phyloP scores from a whole-genome alignment of 1,140 invertebrate genomes.

The Helicorthomorpha holstii region DNA sequence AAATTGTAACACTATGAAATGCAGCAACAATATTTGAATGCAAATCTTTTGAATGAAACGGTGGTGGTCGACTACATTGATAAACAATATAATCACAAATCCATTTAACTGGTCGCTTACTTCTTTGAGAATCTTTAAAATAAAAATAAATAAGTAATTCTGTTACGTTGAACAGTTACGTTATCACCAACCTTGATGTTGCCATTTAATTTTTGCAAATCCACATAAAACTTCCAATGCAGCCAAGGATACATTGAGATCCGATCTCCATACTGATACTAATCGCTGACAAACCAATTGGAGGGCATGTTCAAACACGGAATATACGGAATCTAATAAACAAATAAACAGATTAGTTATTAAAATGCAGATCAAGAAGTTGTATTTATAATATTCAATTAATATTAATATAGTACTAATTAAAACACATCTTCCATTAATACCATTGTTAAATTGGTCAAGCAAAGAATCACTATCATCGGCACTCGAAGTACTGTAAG shows the following conservation, averaged over 20 bases:
- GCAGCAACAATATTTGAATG: constrained; percentile 95
- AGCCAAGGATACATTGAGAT: constrained; percentile 84
- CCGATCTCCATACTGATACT: constrained; percentile 89
- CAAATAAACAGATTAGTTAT: constrained; percentile 5
- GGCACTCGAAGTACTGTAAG: too few species aligned
- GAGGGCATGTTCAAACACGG: constrained; percentile 73
- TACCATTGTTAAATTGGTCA: too few species aligned
- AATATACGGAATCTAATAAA: constrained; percentile 53
- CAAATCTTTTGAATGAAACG: constrained; percentile 88
- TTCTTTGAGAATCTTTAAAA: constrained; percentile 36
- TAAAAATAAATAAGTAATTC: background rate
- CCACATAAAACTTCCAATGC: constrained; percentile 80
- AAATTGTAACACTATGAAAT: constrained; percentile 75
- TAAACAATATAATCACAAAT: constrained; percentile 92
- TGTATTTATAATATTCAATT: too few species aligned
- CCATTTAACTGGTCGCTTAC: constrained; percentile 89
- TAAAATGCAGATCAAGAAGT: too few species aligned
- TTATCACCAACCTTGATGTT: constrained; percentile 64
- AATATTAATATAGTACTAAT: too few species aligned
- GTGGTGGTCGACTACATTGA: constrained; percentile 89
- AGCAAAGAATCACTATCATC: too few species aligned
- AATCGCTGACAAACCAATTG: constrained; percentile 84
- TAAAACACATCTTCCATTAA: too few species aligned
- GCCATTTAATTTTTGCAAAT: constrained; percentile 65
- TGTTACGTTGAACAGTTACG: too few species aligned